A percentile compares a stretch with the other conserved stretches of the same genome.
Evolutionary conservation across 2,888 invertebrate genomes (phyloP).

Genomic region (Ditylenchus weischeri): DNA sequence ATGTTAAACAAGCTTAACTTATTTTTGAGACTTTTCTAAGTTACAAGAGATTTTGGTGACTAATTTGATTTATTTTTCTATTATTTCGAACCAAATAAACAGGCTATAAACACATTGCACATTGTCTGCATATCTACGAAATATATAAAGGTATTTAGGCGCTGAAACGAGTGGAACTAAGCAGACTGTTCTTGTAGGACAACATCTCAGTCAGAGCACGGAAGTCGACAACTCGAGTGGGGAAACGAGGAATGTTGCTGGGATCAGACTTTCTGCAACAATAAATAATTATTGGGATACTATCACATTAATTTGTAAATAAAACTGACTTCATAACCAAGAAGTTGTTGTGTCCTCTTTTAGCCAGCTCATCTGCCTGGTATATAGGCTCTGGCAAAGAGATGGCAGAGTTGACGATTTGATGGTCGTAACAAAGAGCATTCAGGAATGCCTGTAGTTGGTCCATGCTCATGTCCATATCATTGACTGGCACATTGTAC

Average conservation of each 20-base stretch:
- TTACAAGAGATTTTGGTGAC: neutral
- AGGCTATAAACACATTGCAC: neutral
- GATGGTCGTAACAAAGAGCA: constrained; percentile 27
- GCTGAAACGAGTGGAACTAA: constrained; percentile 4
- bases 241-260: neutral
- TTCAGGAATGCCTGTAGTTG: constrained; percentile 36
- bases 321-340: constrained; percentile 21
- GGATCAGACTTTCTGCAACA: constrained; percentile 3
- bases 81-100: constrained; percentile 2
- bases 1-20: neutral
- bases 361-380: constrained; percentile 15
- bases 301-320: no score
- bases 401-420: constrained; percentile 27
- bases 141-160: neutral
- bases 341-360: constrained; percentile 39
- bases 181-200: constrained; percentile 1
- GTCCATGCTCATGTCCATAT: constrained; percentile 30
- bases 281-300: neutral
- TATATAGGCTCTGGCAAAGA: constrained; percentile 47
- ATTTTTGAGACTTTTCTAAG: no score
- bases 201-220: neutral
- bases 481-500: constrained; percentile 37
- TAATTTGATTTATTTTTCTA: neutral
- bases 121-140: neutral
- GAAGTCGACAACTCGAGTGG: neutral